A percentile compares a stretch with the other conserved stretches of the same genome.
These are phyloP conservation scores for Protosalanx chinensis DNA, from an alignment of 2,797 vertebrate species.

Conservation along the genomic window DNA sequence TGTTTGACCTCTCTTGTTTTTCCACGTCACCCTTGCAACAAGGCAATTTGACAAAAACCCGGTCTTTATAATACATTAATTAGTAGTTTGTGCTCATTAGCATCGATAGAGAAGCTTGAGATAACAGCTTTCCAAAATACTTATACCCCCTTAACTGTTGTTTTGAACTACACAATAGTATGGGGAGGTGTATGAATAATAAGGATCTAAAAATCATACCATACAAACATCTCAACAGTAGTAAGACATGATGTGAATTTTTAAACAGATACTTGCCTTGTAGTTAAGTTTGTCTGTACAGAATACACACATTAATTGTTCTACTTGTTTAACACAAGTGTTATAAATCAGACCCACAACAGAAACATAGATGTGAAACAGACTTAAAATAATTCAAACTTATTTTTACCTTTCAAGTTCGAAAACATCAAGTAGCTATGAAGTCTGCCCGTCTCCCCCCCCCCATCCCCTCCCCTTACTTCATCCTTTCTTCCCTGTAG, in stretches of 20 bases:
- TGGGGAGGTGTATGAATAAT: background rate
- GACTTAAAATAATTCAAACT: too few species aligned
- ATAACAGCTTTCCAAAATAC: background rate
- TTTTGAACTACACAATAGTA: background rate
- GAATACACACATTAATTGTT: too few species aligned
- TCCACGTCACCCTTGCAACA: slow-evolving; percentile 35
- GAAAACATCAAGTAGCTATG: background rate
- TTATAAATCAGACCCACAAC: too few species aligned
- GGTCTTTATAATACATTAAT: slow-evolving; percentile 42
- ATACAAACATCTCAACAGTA: too few species aligned
- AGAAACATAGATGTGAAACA: background rate
- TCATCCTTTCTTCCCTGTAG: slow-evolving; percentile 27
- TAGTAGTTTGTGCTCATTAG: slow-evolving; percentile 16
- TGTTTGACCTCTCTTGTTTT: slow-evolving; percentile 35
- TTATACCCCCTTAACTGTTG: background rate
- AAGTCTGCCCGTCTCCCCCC: background rate
- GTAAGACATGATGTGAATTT: too few species aligned
- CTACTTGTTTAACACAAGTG: too few species aligned
- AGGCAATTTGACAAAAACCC: slow-evolving; percentile 20
- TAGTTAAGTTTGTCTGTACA: too few species aligned
- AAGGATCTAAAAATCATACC: background rate
- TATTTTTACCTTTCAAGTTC: background rate
- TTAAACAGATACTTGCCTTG: too few species aligned
- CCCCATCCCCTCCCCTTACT: slow-evolving; percentile 7
- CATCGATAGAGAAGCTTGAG: background rate